These are phyloP conservation scores for Boulengeromyrus knoepffleri DNA, from an alignment of 2,113 vertebrate species.

Conservation along the genomic window DNA sequence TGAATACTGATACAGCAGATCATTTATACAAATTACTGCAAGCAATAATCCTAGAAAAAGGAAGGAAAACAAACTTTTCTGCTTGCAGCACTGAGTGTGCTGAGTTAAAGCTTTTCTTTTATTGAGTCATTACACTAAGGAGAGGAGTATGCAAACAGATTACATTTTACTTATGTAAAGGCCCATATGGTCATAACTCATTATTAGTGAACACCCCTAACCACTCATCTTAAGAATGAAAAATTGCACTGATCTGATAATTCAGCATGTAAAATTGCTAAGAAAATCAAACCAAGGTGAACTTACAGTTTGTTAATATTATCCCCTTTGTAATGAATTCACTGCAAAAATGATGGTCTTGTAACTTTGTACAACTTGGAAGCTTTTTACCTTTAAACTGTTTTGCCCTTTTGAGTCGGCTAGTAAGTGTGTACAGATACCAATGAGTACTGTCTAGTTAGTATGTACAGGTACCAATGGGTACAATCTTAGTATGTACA, in stretches of 20 bases:
- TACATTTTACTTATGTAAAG: conserved; percentile 31
- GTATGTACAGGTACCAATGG: too few species aligned
- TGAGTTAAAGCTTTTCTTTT: conserved; percentile 17
- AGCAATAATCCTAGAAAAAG: conserved; percentile 31
- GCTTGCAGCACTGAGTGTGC: background rate
- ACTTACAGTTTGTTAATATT: conserved; percentile 14
- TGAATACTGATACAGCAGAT: conserved; percentile 32
- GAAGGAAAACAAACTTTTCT: conserved; percentile 5
- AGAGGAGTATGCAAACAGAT: conserved; percentile 38
- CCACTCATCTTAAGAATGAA: conserved; percentile 45
- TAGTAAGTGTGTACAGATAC: background rate
- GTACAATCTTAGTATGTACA: too few species aligned
- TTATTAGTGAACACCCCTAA: conserved; percentile 37
- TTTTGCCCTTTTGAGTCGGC: background rate
- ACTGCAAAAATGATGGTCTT: background rate
- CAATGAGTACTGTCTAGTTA: background rate
- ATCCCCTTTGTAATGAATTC: background rate
- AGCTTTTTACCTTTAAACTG: background rate
- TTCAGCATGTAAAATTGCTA: conserved; percentile 24
- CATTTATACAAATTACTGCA: conserved; percentile 43
- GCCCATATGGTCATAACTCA: conserved; percentile 44
- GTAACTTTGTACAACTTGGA: background rate
- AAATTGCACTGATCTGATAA: conserved; percentile 33
- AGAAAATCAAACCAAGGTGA: conserved; percentile 30
- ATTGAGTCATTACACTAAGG: conserved; percentile 19